These are phyloP conservation scores for Microhierax caerulescens DNA, from an alignment of 2,797 vertebrate species.

Conservation along the genomic window DNA sequence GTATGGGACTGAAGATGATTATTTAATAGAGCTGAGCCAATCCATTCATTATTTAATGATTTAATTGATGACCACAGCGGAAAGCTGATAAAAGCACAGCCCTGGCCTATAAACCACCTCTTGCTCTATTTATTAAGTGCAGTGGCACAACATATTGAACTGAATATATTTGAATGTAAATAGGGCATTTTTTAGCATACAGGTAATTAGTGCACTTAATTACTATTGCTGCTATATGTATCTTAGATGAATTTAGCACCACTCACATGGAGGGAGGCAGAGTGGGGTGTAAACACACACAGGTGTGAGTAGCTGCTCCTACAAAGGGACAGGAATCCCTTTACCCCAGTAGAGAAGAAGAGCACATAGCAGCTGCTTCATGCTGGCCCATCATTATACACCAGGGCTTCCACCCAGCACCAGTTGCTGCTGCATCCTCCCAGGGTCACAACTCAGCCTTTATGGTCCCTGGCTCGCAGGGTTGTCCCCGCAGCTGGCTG, in stretches of 20 bases:
- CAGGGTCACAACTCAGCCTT: not conserved
- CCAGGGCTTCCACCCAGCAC: not conserved
- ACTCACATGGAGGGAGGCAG: not conserved
- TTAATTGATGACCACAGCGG: slow-evolving; percentile 52
- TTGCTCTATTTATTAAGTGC: slow-evolving; percentile 60
- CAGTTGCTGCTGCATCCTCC: not conserved
- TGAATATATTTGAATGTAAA: not conserved
- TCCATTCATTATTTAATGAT: slow-evolving; percentile 67
- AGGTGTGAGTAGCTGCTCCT: not conserved
- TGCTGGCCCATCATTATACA: not conserved
- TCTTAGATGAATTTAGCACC: not conserved
- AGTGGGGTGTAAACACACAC: not conserved
- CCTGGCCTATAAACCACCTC: slow-evolving; percentile 47
- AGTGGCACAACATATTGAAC: slow-evolving; percentile 35
- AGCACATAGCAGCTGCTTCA: not conserved
- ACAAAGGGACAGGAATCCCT: not conserved
- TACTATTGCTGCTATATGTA: not conserved
- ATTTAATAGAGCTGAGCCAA: slow-evolving; percentile 43
- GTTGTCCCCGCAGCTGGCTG: not conserved
- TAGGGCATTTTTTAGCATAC: not conserved
- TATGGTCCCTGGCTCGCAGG: not conserved
- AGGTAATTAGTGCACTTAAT: slow-evolving; percentile 15
- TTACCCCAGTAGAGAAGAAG: not conserved
- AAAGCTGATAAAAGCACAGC: slow-evolving; percentile 39
- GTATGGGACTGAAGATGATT: slow-evolving; percentile 2